Base-by-base conservation (phyloP, 1,140 invertebrate genomes). In the Contarinia nasturtii region DNA sequence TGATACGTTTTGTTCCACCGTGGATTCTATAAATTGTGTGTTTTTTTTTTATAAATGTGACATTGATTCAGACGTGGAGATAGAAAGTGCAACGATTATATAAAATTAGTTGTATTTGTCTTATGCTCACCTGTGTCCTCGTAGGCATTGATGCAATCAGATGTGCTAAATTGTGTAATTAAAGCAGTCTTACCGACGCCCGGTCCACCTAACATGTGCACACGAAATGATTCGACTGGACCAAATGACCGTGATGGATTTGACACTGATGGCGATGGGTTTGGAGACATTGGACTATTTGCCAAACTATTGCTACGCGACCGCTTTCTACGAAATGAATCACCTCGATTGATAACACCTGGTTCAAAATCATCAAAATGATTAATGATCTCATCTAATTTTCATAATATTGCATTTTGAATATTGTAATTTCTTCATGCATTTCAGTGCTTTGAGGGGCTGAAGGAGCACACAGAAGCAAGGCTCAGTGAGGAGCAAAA, bases 101-200 rank as follows among this genome's bases (percentile, higher is more conserved):
- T 43, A 43, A n/a, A 38, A 38, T n/a, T 3, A 38, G 15, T 38
- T 17, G 3, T 38, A 38, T 38, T 38, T 38, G 5, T 43, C 18
- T 42, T 10, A 7, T 44, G 8, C 19, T n/a, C 54, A 82, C 80
- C 78, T 67, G 74, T 75, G 53, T 80, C 79, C 53, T 92, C 88
- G 57, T 91, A 90, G 17, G 86, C 85, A 58, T 91, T 92, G 57
- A 92, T 91, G 57, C 86, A 90, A 57, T 95, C 90, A 45, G 87
- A 92, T 34, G 89, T 93, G 73, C 89, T 85, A 59, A 94, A 94
- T 67, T 95, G 90, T 51, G 82, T 82, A 53, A 88, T 77, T 1
- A 95, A 72, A 14, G 88, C 79, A 1, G 89, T 85, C 66, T 93
- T 94, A 17, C 90, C 90, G 7, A 93, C 89, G 1, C 87, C 89